These are phyloP conservation scores for Zoanthus solanderi DNA, from an alignment of 92 coral and sea anemone genomes.

Conservation along the genomic window DNA sequence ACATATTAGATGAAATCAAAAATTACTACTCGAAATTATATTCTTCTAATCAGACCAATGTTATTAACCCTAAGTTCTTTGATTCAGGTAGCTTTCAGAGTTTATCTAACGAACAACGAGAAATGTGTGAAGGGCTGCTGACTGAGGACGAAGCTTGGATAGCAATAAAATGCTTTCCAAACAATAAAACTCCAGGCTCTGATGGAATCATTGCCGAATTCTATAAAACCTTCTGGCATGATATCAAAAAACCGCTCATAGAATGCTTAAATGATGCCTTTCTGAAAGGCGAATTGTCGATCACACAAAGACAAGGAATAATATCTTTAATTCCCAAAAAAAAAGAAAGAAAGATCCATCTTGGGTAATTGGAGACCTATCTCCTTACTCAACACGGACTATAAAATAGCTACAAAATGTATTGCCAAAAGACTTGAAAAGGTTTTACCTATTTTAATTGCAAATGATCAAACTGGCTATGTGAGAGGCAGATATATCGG, in stretches of 20 bases:
- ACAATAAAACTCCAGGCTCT: too few species aligned
- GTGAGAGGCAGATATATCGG: too few species aligned
- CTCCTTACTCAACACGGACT: not conserved
- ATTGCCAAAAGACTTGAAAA: too few species aligned
- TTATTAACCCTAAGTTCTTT: not conserved
- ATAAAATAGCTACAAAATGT: too few species aligned
- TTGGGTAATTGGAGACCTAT: conserved; percentile 12
- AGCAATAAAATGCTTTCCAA: too few species aligned
- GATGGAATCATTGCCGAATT: too few species aligned
- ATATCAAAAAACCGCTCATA: not conserved
- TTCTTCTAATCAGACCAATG: not conserved
- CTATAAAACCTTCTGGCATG: too few species aligned
- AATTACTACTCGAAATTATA: not conserved
- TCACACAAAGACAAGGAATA: not conserved
- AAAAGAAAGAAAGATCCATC: not conserved
- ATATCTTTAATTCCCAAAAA: too few species aligned
- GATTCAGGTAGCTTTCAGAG: not conserved
- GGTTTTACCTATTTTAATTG: too few species aligned
- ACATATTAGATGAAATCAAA: too few species aligned
- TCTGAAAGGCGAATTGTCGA: conserved; percentile 22
- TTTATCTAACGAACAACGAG: conserved; percentile 1
- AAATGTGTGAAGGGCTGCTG: not conserved
- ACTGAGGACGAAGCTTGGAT: not conserved
- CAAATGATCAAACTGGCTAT: too few species aligned
- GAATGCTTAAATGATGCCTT: conserved; percentile 13